Conservation (phyloP, 1,140 invertebrate species). For the Cardiocondyla obscurior region DNA sequence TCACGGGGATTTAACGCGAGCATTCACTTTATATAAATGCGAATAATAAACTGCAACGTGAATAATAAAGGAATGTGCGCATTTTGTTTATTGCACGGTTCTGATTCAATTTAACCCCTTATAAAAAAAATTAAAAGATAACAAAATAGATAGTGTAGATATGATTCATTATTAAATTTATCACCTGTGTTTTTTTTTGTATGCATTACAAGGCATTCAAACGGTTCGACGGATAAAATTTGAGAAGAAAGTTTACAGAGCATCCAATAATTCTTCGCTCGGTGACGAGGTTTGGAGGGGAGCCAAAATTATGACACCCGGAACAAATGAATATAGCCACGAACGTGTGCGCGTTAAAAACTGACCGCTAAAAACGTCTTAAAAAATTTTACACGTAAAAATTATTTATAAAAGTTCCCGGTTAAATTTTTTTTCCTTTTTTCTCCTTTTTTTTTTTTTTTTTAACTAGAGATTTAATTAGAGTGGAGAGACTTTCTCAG, state of each 20-base stretch:
- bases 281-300: conserved; percentile 5
- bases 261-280: conserved; percentile 1
- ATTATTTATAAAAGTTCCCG: not conserved
- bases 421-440: no score
- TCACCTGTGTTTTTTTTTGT: conserved; percentile 12
- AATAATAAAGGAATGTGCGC: not conserved
- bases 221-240: not conserved
- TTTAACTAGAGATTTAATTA: no score
- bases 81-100: not conserved
- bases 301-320: conserved; percentile 18
- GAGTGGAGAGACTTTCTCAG: no score
- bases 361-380: no score
- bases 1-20: not conserved
- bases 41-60: not conserved
- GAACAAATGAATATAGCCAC: conserved; percentile 15
- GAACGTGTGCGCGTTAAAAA: not conserved
- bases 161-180: not conserved
- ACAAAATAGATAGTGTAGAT: not conserved
- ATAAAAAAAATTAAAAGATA: no score
- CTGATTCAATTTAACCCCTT: not conserved
- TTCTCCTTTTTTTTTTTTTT: no score
- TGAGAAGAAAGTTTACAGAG: not conserved
- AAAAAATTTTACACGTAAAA: not conserved
- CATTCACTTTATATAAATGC: not conserved
- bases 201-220: not conserved